Evolutionary conservation across 2,888 invertebrate species (phyloP).

Genomic region (Ochropleura leucogaster): DNA sequence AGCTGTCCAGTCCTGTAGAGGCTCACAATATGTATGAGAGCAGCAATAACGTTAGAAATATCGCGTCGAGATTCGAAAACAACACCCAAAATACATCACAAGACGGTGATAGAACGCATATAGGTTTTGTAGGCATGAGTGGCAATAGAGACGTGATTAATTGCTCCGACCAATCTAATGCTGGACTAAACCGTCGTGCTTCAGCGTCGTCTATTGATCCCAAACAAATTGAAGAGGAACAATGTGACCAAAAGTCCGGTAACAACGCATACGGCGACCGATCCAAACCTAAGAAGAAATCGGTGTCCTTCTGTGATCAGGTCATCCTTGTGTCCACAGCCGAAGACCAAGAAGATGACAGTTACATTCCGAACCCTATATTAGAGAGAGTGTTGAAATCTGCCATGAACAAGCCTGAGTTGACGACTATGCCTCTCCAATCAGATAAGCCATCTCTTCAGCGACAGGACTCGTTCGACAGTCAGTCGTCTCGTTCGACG

Average conservation of each 20-base stretch:
- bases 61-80: slow-evolving; percentile 95
- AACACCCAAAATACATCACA: slow-evolving; percentile 73
- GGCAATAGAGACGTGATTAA: slow-evolving; percentile 87
- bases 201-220: slow-evolving; percentile 86
- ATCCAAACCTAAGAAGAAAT: slow-evolving; percentile 95
- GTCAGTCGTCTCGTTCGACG: slow-evolving; percentile 88
- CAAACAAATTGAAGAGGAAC: slow-evolving; percentile 85
- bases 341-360: slow-evolving; percentile 97
- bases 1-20: slow-evolving; percentile 79
- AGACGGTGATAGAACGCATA: slow-evolving; percentile 82
- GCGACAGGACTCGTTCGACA: slow-evolving; percentile 88
- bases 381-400: slow-evolving; percentile 96
- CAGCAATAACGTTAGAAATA: slow-evolving; percentile 92
- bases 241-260: slow-evolving; percentile 78
- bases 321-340: slow-evolving; percentile 98
- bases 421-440: slow-evolving; percentile 88
- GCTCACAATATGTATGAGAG: slow-evolving; percentile 71
- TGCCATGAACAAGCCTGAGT: slow-evolving; percentile 94
- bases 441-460: slow-evolving; percentile 87
- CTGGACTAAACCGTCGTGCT: slow-evolving; percentile 80
- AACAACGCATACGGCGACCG: slow-evolving; percentile 86
- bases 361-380: slow-evolving; percentile 97
- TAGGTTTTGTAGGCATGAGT: slow-evolving; percentile 84
- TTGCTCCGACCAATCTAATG: slow-evolving; percentile 83
- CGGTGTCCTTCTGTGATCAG: slow-evolving; percentile 98